Conservation (phyloP, 2,888 invertebrate species). For the Orthosia gracilis region DNA sequence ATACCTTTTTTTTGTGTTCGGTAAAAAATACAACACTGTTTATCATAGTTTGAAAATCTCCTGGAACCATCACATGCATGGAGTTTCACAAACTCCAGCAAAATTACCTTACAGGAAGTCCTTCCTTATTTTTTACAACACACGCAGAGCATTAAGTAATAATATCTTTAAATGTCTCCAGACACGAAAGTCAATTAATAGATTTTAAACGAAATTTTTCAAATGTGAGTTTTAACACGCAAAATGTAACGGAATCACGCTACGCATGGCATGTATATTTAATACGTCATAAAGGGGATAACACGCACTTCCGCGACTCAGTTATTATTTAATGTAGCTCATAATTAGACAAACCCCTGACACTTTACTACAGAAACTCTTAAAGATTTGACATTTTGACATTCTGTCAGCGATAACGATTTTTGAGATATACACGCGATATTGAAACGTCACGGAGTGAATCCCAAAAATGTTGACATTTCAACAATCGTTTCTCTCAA, state of each 20-base stretch:
- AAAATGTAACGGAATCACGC: slow-evolving; percentile 19
- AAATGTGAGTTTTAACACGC: slow-evolving; percentile 2
- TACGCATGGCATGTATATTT: not conserved
- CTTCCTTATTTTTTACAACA: slow-evolving; percentile 1
- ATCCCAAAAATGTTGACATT: no score
- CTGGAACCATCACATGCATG: not conserved
- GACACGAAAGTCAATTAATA: slow-evolving; percentile 17
- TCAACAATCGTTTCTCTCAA: no score
- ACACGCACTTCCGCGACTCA: slow-evolving; percentile 8
- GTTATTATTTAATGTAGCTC: not conserved
- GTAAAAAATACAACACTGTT: no score
- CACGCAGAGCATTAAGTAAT: not conserved
- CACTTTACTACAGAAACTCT: no score
- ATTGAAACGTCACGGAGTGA: no score
- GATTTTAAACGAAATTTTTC: not conserved
- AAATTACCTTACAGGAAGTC: not conserved
- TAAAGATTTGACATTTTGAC: not conserved
- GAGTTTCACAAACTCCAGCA: no score
- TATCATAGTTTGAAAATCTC: no score
- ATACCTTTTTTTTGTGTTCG: no score
- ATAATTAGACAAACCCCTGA: not conserved
- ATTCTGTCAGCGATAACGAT: not conserved
- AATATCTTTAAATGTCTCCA: not conserved
- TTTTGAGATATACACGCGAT: no score
- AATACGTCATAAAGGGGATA: not conserved